phyloP scores from a whole-genome alignment of 2,113 vertebrate species.

The Cygnus buccinator region DNA sequence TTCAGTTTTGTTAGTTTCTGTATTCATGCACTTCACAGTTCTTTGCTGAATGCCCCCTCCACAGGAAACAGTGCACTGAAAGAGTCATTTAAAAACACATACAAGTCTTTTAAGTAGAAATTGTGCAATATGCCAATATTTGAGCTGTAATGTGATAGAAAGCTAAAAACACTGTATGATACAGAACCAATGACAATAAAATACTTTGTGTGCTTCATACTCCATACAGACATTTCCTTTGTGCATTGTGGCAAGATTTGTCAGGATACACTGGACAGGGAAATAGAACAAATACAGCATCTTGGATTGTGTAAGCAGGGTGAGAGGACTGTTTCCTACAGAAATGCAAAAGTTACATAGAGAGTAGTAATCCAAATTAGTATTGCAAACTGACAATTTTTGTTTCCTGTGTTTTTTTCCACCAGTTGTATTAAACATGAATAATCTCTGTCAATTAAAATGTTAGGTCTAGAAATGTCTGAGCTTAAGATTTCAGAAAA shows the following conservation, averaged over 20 bases:
- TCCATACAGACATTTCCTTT: not conserved
- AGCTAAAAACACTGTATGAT: not conserved
- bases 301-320: not conserved
- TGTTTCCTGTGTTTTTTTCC: not conserved
- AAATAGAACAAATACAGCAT: not conserved
- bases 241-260: not conserved
- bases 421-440: not conserved
- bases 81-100: not conserved
- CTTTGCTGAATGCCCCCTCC: conserved; percentile 78
- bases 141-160: not conserved
- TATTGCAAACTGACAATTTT: not conserved
- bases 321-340: not conserved
- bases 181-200: not conserved
- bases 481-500: not conserved
- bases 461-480: not conserved
- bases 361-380: not conserved
- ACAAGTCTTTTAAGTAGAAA: not conserved
- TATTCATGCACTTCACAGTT: conserved; percentile 67
- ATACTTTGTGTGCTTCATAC: not conserved
- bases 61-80: conserved; percentile 79
- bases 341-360: not conserved
- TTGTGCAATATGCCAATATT: not conserved
- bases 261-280: not conserved
- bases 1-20: conserved; percentile 59
- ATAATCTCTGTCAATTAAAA: not conserved